Percentiles rank a stretch among this genome's conserved stretches.
These are phyloP conservation scores for Nyctibius grandis DNA, from an alignment of 2,797 vertebrate species.

Conservation along the genomic window DNA sequence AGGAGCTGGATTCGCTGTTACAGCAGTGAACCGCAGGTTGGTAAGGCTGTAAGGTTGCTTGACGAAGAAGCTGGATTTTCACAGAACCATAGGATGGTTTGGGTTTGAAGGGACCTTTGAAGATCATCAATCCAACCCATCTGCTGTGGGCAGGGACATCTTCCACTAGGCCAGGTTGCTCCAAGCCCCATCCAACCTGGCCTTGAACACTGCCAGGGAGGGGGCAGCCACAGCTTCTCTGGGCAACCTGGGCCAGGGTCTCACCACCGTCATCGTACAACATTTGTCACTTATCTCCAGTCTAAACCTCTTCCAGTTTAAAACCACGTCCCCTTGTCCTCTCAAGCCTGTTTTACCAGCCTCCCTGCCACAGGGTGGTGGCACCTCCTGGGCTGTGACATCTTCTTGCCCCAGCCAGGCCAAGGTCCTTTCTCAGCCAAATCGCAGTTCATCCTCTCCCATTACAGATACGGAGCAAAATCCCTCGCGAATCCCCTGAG, in stretches of 20 bases:
- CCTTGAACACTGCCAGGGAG: not conserved
- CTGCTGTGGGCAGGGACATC: not conserved
- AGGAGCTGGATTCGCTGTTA: not conserved
- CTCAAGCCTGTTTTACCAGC: not conserved
- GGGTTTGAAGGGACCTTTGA: not conserved
- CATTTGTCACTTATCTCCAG: not conserved
- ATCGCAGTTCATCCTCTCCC: not conserved
- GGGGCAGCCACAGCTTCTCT: not conserved
- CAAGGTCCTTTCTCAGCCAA: not conserved
- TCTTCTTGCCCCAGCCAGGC: not conserved
- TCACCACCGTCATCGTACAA: not conserved
- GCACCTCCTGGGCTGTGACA: not conserved
- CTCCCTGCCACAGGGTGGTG: not conserved
- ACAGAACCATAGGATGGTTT: not conserved
- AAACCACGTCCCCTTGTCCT: not conserved
- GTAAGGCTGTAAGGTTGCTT: not conserved
- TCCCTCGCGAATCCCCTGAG: not conserved
- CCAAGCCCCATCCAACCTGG: rapidly evolving
- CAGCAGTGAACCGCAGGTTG: not conserved
- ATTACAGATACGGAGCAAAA: rapidly evolving
- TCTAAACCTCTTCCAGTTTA: not conserved
- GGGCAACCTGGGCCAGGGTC: not conserved
- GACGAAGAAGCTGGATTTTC: not conserved
- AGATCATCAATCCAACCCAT: rapidly evolving
- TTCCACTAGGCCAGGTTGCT: not conserved